Conservation (phyloP, 1,140 invertebrate species). For the Harpegnathos saltator region DNA sequence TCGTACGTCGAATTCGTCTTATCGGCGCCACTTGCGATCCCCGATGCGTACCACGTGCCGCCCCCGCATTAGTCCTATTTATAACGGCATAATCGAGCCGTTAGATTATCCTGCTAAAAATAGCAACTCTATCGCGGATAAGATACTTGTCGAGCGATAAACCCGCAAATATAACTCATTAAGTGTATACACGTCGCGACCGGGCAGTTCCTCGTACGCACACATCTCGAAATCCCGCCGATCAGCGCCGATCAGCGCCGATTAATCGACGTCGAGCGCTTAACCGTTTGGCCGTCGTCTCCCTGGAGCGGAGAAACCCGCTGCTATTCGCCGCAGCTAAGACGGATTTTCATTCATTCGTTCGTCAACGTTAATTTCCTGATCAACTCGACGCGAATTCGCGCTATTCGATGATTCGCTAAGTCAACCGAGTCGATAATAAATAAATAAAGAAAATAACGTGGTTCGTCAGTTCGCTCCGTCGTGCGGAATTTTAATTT, state of each 20-base stretch:
- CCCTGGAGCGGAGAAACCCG: too few species aligned
- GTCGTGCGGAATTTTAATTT: too few species aligned
- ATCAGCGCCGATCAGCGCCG: too few species aligned
- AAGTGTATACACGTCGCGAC: neutral
- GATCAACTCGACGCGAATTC: too few species aligned
- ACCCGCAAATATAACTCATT: slow-evolving; percentile 48
- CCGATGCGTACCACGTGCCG: neutral
- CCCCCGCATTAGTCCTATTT: slow-evolving; percentile 23
- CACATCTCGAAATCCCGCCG: neutral
- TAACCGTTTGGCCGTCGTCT: too few species aligned
- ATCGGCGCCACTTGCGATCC: neutral
- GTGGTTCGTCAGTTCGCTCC: too few species aligned
- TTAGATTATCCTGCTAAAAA: slow-evolving; percentile 53
- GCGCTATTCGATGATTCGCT: too few species aligned
- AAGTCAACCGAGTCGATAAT: too few species aligned
- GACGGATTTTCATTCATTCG: too few species aligned
- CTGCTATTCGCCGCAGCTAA: too few species aligned
- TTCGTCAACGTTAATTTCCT: too few species aligned
- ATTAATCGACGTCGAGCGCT: neutral
- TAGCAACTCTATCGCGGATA: slow-evolving; percentile 37
- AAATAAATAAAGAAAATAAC: too few species aligned
- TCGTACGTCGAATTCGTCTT: neutral
- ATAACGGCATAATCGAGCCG: slow-evolving; percentile 40
- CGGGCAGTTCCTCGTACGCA: neutral
- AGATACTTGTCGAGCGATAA: slow-evolving; percentile 50